phyloP scores from a whole-genome alignment of 2,888 invertebrate species.

The Euclidia mi region DNA sequence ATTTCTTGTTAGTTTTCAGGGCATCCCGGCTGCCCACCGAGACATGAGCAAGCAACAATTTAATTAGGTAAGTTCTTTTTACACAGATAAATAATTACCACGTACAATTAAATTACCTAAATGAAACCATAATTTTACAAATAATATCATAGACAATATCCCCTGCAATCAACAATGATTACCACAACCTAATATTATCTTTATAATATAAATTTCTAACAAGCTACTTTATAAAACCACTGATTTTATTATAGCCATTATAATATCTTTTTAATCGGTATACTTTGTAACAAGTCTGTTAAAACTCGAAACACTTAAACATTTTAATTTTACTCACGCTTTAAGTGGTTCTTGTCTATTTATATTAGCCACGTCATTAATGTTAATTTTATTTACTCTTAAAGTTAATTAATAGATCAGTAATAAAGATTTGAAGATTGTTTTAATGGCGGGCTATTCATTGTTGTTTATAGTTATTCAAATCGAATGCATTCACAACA shows the following conservation, averaged over 20 bases:
- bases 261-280: slow-evolving; percentile 44
- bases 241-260: slow-evolving; percentile 42
- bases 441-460: neutral
- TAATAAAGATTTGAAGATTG: neutral
- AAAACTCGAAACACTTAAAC: slow-evolving; percentile 44
- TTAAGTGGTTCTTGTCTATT: slow-evolving; percentile 55
- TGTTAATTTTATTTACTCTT: slow-evolving; percentile 46
- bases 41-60: too few relatives aligned
- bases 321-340: slow-evolving; percentile 66
- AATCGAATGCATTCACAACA: too few relatives aligned
- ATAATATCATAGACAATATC: too few relatives aligned
- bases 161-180: too few relatives aligned
- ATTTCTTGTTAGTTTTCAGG: too few relatives aligned
- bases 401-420: slow-evolving; percentile 8
- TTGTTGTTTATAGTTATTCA: neutral
- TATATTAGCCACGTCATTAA: slow-evolving; percentile 46
- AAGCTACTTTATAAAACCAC: slow-evolving; percentile 12
- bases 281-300: neutral
- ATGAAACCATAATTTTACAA: too few relatives aligned
- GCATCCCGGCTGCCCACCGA: too few relatives aligned
- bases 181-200: too few relatives aligned
- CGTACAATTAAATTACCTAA: too few relatives aligned
- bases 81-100: too few relatives aligned
- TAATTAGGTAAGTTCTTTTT: too few relatives aligned
- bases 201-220: too few relatives aligned